Base-by-base conservation (phyloP, 2,888 invertebrate genomes). In the Parthenolecanium corni region DNA sequence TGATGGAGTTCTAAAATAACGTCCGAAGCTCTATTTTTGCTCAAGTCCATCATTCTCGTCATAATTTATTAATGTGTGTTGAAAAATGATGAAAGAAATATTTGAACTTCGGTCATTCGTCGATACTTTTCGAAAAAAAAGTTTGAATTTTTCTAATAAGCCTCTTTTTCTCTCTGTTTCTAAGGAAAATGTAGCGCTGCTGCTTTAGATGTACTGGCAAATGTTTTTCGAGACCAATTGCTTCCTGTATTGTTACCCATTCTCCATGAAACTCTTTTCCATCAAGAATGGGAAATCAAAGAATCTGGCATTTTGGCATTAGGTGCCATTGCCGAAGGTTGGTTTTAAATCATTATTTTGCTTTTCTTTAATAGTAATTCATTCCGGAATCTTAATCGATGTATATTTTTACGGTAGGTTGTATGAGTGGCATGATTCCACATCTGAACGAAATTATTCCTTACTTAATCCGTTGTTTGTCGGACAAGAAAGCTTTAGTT, bases 361-460 rank as follows among this genome's bases (percentile, higher is more conserved):
- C 31, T 31, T 31, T 9, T 20, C 16, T 14, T 2, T 44, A 1
- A 44, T 44, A 2, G 18, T 18, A n/a, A 44, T 18, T 18, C n/a
- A 3, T 1, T 11, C 6, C 18, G 6, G 20, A 44, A 5, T 44
- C 9, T 44, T 44, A 16, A 44, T 20, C 20, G 9, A 9, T 9
- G 9, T 31, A 31, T 14, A 14, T 14, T 42, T 49, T 49, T 57
- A 20, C 20, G 69, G 1, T 68, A 75, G 83, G 97, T 66, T 92
- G 91, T 73, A 93, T 95, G 90, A 82, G 81, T 67, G 97, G 97
- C 69, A 96, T 99, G 90, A 85, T 92, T 67, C 93, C 86, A 23
- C 96, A 98, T 77, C 80, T 99, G 70, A 88, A 91, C 0, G 95
- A 97, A 76, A 78, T 98, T 65, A 90, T 97, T 71, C 97, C 97